Percentiles rank a stretch among this genome's conserved stretches.
Conservation (phyloP, 2,888 invertebrate genomes). For the Clitarchus hookeri region DNA sequence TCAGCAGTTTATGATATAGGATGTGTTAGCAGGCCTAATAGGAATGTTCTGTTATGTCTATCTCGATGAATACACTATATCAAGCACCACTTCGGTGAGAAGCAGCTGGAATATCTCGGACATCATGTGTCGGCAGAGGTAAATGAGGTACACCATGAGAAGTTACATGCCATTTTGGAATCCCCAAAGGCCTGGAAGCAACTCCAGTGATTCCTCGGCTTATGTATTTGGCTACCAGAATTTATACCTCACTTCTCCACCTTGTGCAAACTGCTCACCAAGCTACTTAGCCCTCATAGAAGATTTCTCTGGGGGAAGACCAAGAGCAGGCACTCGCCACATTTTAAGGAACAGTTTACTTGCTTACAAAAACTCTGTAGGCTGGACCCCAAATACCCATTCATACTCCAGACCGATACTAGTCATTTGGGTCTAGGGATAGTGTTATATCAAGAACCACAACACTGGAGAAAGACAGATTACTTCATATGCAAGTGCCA, state of each 20-base stretch:
- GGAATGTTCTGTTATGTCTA: too few relatives aligned
- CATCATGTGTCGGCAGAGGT: not conserved
- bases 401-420: not conserved
- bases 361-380: slow-evolving; percentile 10
- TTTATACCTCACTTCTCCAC: not conserved
- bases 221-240: not conserved
- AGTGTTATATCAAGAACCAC: not conserved
- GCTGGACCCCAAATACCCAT: not conserved
- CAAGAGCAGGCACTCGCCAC: not conserved
- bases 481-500: not conserved
- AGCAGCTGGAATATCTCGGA: too few relatives aligned
- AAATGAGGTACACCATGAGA: slow-evolving; percentile 24
- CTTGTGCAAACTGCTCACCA: too few relatives aligned
- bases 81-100: too few relatives aligned
- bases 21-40: too few relatives aligned
- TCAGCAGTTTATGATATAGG: slow-evolving; percentile 35
- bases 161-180: not conserved
- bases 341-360: not conserved
- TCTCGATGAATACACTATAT: too few relatives aligned
- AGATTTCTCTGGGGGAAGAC: not conserved
- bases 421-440: not conserved
- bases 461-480: not conserved
- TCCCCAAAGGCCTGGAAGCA: too few relatives aligned
- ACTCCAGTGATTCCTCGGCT: not conserved
- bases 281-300: too few relatives aligned